Conservation (phyloP, 2,113 vertebrate genomes). For the Sebastes fasciatus region DNA sequence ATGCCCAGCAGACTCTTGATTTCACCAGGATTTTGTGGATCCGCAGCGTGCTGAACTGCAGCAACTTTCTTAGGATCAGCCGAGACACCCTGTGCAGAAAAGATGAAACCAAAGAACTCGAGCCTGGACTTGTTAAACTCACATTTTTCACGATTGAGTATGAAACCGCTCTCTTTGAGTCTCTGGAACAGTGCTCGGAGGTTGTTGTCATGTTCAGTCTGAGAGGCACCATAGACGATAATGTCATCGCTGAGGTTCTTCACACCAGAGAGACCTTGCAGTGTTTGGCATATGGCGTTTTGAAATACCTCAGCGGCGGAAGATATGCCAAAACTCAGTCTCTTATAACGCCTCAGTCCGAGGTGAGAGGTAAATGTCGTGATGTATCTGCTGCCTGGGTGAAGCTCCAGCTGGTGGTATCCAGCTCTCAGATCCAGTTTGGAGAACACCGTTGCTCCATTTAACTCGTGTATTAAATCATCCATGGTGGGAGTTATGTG, state of each 20-base stretch:
- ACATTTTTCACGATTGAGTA: background rate
- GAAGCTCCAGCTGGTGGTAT: conserved; percentile 54
- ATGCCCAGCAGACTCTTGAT: background rate
- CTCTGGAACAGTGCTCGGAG: conserved; percentile 3
- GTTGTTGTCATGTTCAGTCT: conserved; percentile 23
- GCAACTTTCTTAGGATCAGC: conserved; percentile 39
- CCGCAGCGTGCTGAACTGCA: background rate
- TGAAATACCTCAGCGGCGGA: conserved; percentile 56
- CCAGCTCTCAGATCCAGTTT: conserved; percentile 39
- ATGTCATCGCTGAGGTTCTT: conserved; percentile 27
- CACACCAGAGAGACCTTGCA: conserved; percentile 16
- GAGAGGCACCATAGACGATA: conserved; percentile 6
- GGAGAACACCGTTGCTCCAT: conserved; percentile 43
- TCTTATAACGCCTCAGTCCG: conserved; percentile 31
- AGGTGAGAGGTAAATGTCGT: conserved; percentile 42
- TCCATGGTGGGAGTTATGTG: conserved; percentile 55
- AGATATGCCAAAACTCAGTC: conserved; percentile 40
- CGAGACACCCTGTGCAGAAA: conserved; percentile 22
- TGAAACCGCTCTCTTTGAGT: background rate
- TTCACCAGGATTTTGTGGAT: background rate
- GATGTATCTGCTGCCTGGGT: conserved; percentile 15
- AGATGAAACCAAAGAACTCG: conserved; percentile 26
- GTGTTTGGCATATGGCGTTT: conserved; percentile 19
- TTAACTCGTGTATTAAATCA: conserved; percentile 37
- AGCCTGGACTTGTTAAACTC: background rate